Conservation (phyloP, 2,113 vertebrate genomes). For the Coryphaenoides rupestris region DNA sequence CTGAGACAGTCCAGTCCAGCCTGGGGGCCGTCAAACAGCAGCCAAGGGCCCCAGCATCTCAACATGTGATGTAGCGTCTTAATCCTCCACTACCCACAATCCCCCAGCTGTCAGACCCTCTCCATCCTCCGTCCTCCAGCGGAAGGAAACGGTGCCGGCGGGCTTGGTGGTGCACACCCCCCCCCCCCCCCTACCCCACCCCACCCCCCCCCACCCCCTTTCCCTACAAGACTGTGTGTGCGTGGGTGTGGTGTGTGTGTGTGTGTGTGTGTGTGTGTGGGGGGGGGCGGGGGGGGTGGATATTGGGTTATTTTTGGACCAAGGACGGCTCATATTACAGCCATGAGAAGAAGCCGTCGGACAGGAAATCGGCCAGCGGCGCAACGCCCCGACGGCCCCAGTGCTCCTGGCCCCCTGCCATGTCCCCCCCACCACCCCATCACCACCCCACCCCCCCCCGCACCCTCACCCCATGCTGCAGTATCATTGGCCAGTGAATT, state of each 20-base stretch:
- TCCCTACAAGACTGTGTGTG: too few species aligned
- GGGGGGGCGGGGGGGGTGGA: slow-evolving; percentile 25
- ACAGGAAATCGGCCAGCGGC: slow-evolving; percentile 66
- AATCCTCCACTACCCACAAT: slow-evolving; percentile 9
- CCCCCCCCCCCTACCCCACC: too few species aligned
- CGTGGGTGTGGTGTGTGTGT: too few species aligned
- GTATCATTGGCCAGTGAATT: slow-evolving; percentile 36
- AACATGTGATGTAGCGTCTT: slow-evolving; percentile 29
- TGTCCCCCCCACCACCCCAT: too few species aligned
- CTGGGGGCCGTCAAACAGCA: too few species aligned
- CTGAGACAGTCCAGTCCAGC: too few species aligned
- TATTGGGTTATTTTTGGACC: slow-evolving; percentile 68
- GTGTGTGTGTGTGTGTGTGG: too few species aligned
- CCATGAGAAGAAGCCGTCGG: slow-evolving; percentile 61
- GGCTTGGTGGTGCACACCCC: slow-evolving; percentile 41
- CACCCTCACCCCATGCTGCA: too few species aligned
- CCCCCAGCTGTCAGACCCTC: slow-evolving; percentile 34
- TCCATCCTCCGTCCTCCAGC: slow-evolving; percentile 54
- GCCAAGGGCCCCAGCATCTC: not conserved
- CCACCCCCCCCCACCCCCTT: slow-evolving; percentile 47
- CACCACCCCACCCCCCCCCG: too few species aligned
- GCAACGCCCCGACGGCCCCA: slow-evolving; percentile 37
- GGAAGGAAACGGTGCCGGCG: slow-evolving; percentile 58
- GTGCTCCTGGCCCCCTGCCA: slow-evolving; percentile 52
- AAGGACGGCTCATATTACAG: slow-evolving; percentile 55